Evolutionary conservation across 2,888 invertebrate species (phyloP), one percentile per base, ranked within the genome.

Genomic region (Lasius fuliginosus): DNA sequence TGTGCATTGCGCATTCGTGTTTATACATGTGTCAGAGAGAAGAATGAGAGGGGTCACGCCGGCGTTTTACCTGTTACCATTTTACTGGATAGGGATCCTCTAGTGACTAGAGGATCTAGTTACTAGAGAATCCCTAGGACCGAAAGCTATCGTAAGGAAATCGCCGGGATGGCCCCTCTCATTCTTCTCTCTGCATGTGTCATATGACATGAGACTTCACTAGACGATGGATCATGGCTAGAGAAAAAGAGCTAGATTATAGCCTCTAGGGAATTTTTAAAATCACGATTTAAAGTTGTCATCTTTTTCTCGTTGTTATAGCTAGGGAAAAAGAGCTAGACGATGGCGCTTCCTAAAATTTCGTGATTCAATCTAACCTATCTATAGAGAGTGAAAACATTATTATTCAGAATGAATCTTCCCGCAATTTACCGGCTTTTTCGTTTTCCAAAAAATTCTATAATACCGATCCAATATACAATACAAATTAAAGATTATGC

Each of bases 401-500:
- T 42, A 15, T 46, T 30, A 49, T 64, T 11, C 40, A 65, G 5
- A 15, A 77, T 77, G 77, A 68, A 5, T 42, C 6, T 75, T 23
- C 11, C 56, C 8, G 12, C 40, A 1, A 23, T 79, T 75, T 79
- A 56, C 1, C 82, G 86, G n/a, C 56, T 89, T 3, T 67, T 71
- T 1, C 64, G 49, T 27, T 56, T 86, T n/a, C 30, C 33, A 27
- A 60, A 56, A 84, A 58, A 33, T 27, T 82, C 82, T 49, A 56
- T 85, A 73, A 77, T 89, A 64, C 87, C 92, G 1, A 36, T 69
- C n/a, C 89, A 90, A 74, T 89, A 84, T 87, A 79, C 87, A 4
- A 74, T 91, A 75, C 89, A 90, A 81, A 40, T 58, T 2, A 90
- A 87, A 42, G 73, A 75, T 73, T 90, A 91, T 75, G 90, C 90